Base-by-base conservation (phyloP, 2,113 vertebrate species). In the Vidua chalybeata region DNA sequence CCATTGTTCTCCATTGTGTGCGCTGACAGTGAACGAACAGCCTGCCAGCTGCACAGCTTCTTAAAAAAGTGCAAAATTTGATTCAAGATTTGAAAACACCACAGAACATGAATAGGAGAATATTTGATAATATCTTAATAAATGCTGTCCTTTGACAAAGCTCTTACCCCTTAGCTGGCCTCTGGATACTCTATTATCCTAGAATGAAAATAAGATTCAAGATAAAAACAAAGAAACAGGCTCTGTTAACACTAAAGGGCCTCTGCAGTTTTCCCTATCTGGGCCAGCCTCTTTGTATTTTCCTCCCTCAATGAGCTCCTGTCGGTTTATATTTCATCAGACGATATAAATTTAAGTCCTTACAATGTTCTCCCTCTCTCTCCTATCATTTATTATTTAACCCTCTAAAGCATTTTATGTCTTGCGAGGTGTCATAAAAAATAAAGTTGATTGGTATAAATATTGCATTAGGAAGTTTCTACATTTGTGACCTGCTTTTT, bases 361-460 rank as follows among this genome's bases (percentile, higher is more conserved):
- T 74, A 90, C 24, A 46, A 37, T 33, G 9, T 66, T 79, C 55
- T 89, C n/a, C 37, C 45, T 91, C 78, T 93, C 66, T 83, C 27
- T 96, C n/a, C 59, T 51, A 2, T 71, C 87, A 93, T 96, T 88
- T 95, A 94, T 97, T 96, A 97, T 95, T 96, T 96, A 96, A 87
- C 67, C 46, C 67, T 85, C 74, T 85, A 58, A 94, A 96, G 46
- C n/a, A 90, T 91, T 93, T 94, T 90, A 74, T 73, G 52, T 63
- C 33, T 87, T 85, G 21, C 51, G 46, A 88, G 82, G 19, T 73
- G 51, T 87, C 92, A 77, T 63, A 43, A 87, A 82, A 93, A 83
- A 82, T 94, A 28, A 87, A 83, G 54, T 35, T 56, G 71, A 90
- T 77, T 74, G 79, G 21, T 76, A 91, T 95, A 84, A 97, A 93